Evolutionary conservation across 2,113 vertebrate genomes (phyloP).

Genomic region (Tylochromis polylepis): DNA sequence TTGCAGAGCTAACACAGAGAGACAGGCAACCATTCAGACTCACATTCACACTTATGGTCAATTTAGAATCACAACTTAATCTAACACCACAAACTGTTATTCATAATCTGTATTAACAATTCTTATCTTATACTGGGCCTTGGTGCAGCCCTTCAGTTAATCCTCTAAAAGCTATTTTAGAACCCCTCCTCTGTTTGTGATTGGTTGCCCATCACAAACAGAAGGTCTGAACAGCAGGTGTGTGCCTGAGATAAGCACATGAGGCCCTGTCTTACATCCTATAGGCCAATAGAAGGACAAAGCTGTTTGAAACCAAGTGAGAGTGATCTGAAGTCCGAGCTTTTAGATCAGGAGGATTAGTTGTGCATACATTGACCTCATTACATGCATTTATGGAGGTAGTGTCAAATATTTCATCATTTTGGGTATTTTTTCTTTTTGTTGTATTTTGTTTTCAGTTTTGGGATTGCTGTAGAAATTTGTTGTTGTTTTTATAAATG

Average conservation of each 20-base stretch:
- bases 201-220: background rate
- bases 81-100: background rate
- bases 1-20: background rate
- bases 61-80: background rate
- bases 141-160: background rate
- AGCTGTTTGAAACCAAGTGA: background rate
- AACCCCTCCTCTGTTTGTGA: background rate
- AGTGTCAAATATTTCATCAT: background rate
- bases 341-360: background rate
- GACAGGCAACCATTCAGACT: background rate
- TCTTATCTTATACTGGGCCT: background rate
- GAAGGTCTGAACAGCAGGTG: background rate
- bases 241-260: background rate
- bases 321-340: background rate
- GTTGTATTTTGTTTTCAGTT: background rate
- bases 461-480: background rate
- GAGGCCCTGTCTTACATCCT: background rate
- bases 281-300: background rate
- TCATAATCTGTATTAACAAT: background rate
- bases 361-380: background rate
- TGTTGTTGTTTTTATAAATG: background rate
- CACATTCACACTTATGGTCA: background rate
- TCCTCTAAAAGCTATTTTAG: background rate
- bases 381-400: background rate
- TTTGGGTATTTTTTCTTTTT: background rate